phyloP scores from a whole-genome alignment of 2,797 vertebrate genomes.

The Clarias laeviceps region DNA sequence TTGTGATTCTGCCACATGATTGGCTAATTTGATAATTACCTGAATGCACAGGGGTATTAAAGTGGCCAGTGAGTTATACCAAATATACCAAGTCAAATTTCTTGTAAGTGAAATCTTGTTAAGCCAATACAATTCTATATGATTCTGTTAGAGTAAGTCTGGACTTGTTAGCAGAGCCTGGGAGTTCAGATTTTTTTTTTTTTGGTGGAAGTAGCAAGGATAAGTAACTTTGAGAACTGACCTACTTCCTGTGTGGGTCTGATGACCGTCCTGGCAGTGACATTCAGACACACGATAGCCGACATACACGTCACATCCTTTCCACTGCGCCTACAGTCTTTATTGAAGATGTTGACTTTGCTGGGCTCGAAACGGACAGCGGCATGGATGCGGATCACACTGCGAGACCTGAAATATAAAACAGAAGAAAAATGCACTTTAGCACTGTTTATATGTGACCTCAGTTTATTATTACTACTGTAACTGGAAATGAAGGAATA shows the following conservation, averaged over 20 bases:
- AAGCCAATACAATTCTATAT: background rate
- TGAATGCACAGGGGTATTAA: background rate
- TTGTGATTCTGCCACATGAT: background rate
- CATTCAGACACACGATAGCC: constrained; percentile 88
- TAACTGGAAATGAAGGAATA: background rate
- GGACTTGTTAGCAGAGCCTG: too few species aligned
- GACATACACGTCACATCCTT: constrained; percentile 95
- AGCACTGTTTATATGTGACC: background rate
- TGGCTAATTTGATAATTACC: background rate
- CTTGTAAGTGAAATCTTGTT: background rate
- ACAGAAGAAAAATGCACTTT: background rate
- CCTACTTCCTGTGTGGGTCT: constrained; percentile 81
- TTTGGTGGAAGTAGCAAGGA: background rate
- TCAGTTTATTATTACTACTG: background rate
- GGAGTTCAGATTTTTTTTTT: background rate
- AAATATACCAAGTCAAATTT: background rate
- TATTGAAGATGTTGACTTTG: constrained; percentile 96
- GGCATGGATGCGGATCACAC: constrained; percentile 84
- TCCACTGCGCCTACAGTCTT: constrained; percentile 89
- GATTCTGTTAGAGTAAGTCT: background rate
- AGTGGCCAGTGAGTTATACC: background rate
- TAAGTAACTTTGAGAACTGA: constrained; percentile 69
- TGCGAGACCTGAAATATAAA: constrained; percentile 82
- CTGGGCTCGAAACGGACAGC: constrained; percentile 86
- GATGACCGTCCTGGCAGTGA: constrained; percentile 82